Conservation (phyloP, 2,113 vertebrate species). For the Triplophysa siluroides region DNA sequence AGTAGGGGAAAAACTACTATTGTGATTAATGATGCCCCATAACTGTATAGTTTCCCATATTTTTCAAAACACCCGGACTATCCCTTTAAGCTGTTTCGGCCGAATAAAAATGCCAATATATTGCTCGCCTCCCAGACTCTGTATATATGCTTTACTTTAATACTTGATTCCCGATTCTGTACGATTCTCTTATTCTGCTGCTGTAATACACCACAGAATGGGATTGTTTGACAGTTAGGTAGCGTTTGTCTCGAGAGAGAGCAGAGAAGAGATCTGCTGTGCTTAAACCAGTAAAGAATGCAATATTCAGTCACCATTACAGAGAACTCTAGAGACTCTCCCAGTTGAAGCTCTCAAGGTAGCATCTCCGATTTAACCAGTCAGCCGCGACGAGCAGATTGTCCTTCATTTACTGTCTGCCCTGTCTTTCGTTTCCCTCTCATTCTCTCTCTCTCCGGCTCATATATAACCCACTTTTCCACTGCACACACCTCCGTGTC, state of each 20-base stretch:
- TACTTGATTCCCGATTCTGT: neutral
- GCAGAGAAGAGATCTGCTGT: neutral
- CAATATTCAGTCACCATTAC: slow-evolving; percentile 68
- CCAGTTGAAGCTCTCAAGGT: slow-evolving; percentile 65
- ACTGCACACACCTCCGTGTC: slow-evolving; percentile 36
- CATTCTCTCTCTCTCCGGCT: neutral
- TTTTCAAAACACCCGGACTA: no score
- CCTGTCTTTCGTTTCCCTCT: slow-evolving; percentile 54
- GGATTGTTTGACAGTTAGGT: slow-evolving; percentile 14
- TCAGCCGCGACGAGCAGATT: slow-evolving; percentile 67
- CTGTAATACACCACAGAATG: slow-evolving; percentile 8
- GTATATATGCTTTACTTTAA: neutral
- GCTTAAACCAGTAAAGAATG: slow-evolving; percentile 42
- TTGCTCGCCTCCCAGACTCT: neutral
- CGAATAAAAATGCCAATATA: no score
- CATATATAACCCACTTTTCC: slow-evolving; percentile 24
- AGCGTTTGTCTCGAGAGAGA: neutral
- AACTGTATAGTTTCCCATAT: no score
- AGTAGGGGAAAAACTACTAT: no score
- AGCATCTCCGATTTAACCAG: slow-evolving; percentile 70
- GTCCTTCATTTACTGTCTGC: slow-evolving; percentile 71
- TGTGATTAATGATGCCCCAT: no score
- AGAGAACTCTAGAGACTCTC: slow-evolving; percentile 58
- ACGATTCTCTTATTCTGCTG: neutral
- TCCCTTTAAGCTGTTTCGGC: no score